Conservation (phyloP, 2,888 invertebrate genomes). For the Drosophila austrosaltans region DNA sequence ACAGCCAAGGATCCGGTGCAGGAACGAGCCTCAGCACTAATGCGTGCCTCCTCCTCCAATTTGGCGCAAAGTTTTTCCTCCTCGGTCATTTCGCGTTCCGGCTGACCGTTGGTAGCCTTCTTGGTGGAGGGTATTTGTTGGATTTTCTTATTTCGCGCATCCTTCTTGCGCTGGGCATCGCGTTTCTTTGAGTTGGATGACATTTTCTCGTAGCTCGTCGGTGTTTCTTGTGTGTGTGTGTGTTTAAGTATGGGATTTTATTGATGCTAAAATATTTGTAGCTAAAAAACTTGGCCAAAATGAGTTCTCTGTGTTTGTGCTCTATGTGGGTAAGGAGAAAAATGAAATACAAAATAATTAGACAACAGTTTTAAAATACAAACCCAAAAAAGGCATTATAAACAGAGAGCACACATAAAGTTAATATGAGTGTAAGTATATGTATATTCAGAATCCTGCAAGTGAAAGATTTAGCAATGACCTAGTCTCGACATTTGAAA, state of each 20-base stretch:
- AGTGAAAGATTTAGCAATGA: too few relatives aligned
- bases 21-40: constrained; percentile 96
- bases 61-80: constrained; percentile 92
- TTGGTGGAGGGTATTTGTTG: constrained; percentile 84
- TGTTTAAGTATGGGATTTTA: constrained; percentile 14
- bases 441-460: too few relatives aligned
- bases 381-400: background rate
- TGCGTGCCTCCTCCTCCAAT: constrained; percentile 93
- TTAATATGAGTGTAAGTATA: background rate
- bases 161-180: constrained; percentile 98
- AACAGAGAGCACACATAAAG: background rate
- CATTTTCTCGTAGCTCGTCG: constrained; percentile 86
- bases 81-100: constrained; percentile 81
- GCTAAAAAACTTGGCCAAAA: constrained; percentile 6
- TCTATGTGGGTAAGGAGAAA: background rate
- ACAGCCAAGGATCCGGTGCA: constrained; percentile 98
- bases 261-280: background rate
- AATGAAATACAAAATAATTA: background rate
- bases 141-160: constrained; percentile 87
- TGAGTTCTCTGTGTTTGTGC: background rate
- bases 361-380: background rate
- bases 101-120: constrained; percentile 85
- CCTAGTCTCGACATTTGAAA: background rate
- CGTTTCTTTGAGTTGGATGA: constrained; percentile 99
- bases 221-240: constrained; percentile 23